These are phyloP conservation scores for Philopotamus ludificatus DNA, from an alignment of 1,140 invertebrate species.

Conservation along the genomic window DNA sequence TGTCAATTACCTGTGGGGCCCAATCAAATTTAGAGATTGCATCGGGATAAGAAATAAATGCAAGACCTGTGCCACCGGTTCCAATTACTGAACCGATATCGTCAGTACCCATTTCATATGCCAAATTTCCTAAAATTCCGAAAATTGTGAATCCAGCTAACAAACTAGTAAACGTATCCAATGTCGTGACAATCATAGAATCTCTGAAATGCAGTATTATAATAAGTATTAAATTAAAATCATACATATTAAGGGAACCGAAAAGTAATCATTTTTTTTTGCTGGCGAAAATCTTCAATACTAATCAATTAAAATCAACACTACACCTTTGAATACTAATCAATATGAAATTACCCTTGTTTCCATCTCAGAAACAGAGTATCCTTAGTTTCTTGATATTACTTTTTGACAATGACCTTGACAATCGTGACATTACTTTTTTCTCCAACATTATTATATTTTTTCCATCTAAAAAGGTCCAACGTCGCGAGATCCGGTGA, in stretches of 20 bases:
- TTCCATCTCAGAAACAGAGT: too few relatives aligned
- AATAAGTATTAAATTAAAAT: neutral
- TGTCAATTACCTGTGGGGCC: constrained; percentile 72
- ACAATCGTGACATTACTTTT: too few relatives aligned
- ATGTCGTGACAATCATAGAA: constrained; percentile 67
- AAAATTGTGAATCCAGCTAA: constrained; percentile 80
- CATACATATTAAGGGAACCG: neutral
- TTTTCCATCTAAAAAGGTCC: too few relatives aligned
- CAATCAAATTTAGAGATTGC: constrained; percentile 79
- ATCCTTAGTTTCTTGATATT: too few relatives aligned
- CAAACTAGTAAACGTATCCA: constrained; percentile 74
- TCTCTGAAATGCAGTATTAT: constrained; percentile 59
- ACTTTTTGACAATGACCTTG: too few relatives aligned
- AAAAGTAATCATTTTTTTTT: too few relatives aligned
- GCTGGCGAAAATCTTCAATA: too few relatives aligned
- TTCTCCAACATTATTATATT: too few relatives aligned
- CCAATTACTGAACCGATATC: constrained; percentile 62
- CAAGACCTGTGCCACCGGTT: constrained; percentile 63
- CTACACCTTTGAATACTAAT: too few relatives aligned
- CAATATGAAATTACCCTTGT: too few relatives aligned
- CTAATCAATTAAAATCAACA: too few relatives aligned
- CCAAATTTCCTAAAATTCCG: constrained; percentile 72
- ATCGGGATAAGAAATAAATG: constrained; percentile 84
- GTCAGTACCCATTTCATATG: constrained; percentile 58
- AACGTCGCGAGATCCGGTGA: too few relatives aligned